Conservation (phyloP, 2,113 vertebrate genomes). For the Trochalopteron elliotii region DNA sequence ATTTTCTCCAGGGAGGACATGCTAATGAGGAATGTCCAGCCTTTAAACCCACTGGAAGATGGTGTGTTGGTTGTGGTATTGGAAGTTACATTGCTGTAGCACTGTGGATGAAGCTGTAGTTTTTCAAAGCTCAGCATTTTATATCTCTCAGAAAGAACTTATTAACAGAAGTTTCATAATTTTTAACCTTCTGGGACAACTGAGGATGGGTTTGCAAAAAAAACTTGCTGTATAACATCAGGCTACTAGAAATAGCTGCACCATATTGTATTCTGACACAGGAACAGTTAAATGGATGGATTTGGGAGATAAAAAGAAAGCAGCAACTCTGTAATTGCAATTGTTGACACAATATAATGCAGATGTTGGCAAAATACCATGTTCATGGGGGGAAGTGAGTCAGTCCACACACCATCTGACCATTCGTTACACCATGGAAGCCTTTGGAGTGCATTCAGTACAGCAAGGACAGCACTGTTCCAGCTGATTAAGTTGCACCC, state of each 20-base stretch:
- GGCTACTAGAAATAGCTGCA: background rate
- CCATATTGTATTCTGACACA: background rate
- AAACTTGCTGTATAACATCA: background rate
- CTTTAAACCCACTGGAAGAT: background rate
- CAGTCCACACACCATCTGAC: constrained; percentile 26
- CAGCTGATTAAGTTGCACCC: constrained; percentile 57
- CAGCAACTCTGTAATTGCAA: background rate
- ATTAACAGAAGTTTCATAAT: background rate
- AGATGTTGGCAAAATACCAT: constrained; percentile 43
- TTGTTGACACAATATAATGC: constrained; percentile 34
- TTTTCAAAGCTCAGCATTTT: background rate
- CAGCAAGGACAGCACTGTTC: constrained; percentile 52
- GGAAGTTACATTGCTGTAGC: background rate
- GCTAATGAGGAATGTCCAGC: background rate
- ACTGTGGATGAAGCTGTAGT: background rate
- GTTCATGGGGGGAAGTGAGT: background rate
- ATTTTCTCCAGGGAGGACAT: rapidly evolving
- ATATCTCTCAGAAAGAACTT: background rate
- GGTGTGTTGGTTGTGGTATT: rapidly evolving
- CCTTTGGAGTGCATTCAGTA: constrained; percentile 24
- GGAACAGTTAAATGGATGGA: background rate
- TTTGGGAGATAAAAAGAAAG: background rate
- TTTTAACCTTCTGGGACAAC: background rate
- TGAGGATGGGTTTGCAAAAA: background rate
- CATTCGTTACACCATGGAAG: background rate